phyloP scores from a whole-genome alignment of 2,113 vertebrate species.

The Suricata suricatta region DNA sequence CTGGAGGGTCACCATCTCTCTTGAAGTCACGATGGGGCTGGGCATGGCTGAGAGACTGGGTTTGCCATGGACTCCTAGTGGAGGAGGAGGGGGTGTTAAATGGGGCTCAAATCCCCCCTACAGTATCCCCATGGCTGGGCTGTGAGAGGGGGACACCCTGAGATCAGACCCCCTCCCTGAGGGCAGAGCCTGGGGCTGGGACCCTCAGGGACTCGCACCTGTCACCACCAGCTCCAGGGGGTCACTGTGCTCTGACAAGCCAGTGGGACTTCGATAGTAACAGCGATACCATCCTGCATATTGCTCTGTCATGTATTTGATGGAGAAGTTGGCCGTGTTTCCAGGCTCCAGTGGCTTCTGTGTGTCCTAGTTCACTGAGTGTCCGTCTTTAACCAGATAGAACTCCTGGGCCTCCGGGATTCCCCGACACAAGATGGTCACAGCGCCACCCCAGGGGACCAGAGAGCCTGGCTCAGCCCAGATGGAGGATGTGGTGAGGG shows the following conservation, averaged over 20 bases:
- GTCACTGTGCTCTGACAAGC: fast-evolving
- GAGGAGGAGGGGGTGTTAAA: no score
- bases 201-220: neutral
- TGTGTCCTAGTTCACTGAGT: fast-evolving
- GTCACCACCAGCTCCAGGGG: neutral
- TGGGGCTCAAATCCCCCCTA: no score
- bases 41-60: no score
- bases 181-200: neutral
- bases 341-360: fast-evolving
- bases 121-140: no score
- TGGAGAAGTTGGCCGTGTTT: neutral
- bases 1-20: no score
- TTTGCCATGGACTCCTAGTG: no score
- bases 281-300: fast-evolving
- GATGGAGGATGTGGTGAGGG: neutral
- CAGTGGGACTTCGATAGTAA: fast-evolving
- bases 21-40: no score
- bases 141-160: neutral
- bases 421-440: neutral
- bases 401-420: fast-evolving
- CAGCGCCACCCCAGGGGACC: fast-evolving
- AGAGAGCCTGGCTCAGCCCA: neutral
- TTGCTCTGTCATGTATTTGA: fast-evolving
- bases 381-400: fast-evolving
- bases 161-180: neutral